phyloP scores from a whole-genome alignment of 2,113 vertebrate genomes.

The Catharus minimus region DNA sequence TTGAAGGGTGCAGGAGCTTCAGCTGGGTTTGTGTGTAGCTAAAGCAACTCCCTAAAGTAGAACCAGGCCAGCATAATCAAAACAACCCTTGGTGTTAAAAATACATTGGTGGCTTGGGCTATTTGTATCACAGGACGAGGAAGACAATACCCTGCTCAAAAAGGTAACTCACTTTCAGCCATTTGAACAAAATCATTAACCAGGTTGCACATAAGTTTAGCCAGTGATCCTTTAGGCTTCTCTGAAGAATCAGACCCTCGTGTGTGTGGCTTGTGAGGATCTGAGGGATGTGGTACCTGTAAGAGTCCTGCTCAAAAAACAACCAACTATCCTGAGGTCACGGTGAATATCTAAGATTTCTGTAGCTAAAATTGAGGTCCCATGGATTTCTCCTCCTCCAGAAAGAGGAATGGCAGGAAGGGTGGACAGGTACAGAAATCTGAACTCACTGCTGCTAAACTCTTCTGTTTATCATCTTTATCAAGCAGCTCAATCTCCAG shows the following conservation, averaged over 20 bases:
- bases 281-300: neutral
- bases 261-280: neutral
- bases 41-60: neutral
- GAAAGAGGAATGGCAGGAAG: neutral
- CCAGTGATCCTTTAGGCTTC: neutral
- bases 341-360: neutral
- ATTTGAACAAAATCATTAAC: neutral
- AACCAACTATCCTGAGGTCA: neutral
- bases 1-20: neutral
- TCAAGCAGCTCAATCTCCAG: neutral
- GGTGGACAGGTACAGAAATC: neutral
- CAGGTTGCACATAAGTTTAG: neutral
- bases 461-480: neutral
- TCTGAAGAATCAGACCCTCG: neutral
- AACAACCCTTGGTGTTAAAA: neutral
- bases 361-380: neutral
- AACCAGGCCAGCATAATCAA: neutral
- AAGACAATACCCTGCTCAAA: neutral
- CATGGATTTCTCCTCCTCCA: neutral
- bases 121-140: neutral
- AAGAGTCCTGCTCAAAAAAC: neutral
- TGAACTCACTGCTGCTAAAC: neutral
- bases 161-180: neutral
- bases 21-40: neutral
- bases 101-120: neutral